phyloP scores from a whole-genome alignment of 1,140 invertebrate genomes.

The Aphelinus atriplicis region DNA sequence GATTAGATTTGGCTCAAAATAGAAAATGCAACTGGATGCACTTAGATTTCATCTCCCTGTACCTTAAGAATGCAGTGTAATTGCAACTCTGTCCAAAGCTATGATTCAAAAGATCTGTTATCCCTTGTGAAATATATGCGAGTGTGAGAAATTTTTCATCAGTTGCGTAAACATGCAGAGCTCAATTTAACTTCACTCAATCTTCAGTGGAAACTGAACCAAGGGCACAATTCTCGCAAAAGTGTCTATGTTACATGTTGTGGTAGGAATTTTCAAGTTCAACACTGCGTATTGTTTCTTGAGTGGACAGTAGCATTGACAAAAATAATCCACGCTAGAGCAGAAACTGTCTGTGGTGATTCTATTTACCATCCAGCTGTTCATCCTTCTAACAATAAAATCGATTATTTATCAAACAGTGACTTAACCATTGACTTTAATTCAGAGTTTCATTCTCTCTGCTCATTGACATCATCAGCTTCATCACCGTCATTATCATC shows the following conservation, averaged over 20 bases:
- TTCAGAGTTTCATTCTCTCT: not conserved
- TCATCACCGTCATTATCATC: not conserved
- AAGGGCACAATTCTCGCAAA: not conserved
- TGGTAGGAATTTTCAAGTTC: not conserved
- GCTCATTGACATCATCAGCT: not conserved
- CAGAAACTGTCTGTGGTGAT: not conserved
- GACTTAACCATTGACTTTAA: not conserved
- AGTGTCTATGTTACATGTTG: not conserved
- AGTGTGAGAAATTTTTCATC: not conserved
- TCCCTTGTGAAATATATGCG: too few relatives aligned
- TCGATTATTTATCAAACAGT: conserved; percentile 14
- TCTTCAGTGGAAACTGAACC: not conserved
- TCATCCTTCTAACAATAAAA: not conserved
- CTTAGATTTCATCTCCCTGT: too few relatives aligned
- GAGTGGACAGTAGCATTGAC: not conserved
- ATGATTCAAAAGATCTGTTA: too few relatives aligned
- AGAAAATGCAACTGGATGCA: too few relatives aligned
- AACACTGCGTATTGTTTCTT: not conserved
- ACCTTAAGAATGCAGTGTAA: too few relatives aligned
- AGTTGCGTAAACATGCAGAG: not conserved
- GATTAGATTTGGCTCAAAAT: too few relatives aligned
- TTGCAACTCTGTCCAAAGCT: too few relatives aligned
- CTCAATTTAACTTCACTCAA: not conserved
- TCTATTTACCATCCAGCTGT: not conserved
- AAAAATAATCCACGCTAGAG: not conserved